Evolutionary conservation across 2,888 invertebrate genomes (phyloP).

Genomic region (Formica aserva): DNA sequence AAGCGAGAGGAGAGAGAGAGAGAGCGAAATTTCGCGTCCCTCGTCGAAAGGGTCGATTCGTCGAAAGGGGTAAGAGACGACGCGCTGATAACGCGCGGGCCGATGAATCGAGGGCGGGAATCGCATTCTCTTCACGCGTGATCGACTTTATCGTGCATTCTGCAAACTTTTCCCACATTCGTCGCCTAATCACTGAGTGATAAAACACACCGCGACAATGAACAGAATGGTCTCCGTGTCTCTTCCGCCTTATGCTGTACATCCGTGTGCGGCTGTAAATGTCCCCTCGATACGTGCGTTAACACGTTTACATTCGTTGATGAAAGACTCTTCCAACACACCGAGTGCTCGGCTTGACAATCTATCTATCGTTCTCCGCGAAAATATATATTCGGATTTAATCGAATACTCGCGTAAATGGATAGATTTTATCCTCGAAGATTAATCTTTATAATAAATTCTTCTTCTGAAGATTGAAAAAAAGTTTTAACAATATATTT

Average conservation of each 20-base stretch:
- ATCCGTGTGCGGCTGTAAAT: not conserved
- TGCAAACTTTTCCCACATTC: conserved; percentile 40
- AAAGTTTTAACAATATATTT: not conserved
- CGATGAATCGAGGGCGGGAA: conserved; percentile 11
- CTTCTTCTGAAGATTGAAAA: not conserved
- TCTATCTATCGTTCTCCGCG: conserved; percentile 7
- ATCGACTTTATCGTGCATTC: conserved; percentile 42
- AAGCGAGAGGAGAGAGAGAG: not conserved
- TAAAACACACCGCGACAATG: conserved; percentile 24
- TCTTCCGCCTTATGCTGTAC: not conserved
- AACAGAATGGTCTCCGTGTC: conserved; percentile 21
- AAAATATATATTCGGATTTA: not conserved
- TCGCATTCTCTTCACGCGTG: conserved; percentile 7
- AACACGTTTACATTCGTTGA: conserved; percentile 48
- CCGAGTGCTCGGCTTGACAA: not conserved
- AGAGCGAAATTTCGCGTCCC: not conserved
- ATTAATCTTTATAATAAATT: not conserved
- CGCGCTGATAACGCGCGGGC: conserved; percentile 39
- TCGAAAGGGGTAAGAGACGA: conserved; percentile 11
- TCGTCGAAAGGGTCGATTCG: conserved; percentile 37
- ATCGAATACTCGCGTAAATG: not conserved
- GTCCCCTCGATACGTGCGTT: conserved; percentile 37
- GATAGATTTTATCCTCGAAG: not conserved
- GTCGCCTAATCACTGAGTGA: conserved; percentile 38
- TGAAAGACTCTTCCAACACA: conserved; percentile 23